A percentile compares a stretch with the other conserved stretches of the same genome.
These are phyloP conservation scores for Itoplectis maculator DNA, from an alignment of 2,888 invertebrate species.

Conservation along the genomic window DNA sequence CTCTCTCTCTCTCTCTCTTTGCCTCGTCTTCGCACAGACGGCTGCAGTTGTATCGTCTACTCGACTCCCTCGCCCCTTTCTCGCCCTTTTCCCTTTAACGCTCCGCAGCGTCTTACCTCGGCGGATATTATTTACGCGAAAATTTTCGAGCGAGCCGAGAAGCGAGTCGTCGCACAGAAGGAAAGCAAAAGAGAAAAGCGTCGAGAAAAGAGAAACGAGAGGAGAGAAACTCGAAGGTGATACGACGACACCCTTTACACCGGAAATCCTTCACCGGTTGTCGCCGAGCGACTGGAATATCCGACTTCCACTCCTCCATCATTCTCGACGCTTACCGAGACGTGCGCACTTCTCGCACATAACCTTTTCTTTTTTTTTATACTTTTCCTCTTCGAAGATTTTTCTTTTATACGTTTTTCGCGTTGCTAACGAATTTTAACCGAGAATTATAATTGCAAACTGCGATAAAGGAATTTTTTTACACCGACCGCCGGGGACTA, in stretches of 20 bases:
- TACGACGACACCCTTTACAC: slow-evolving; percentile 32
- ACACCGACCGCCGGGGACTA: not conserved
- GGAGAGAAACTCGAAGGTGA: slow-evolving; percentile 11
- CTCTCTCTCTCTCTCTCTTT: slow-evolving; percentile 65
- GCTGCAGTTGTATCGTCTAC: slow-evolving; percentile 61
- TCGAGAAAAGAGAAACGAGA: not conserved
- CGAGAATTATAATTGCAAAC: slow-evolving; percentile 2
- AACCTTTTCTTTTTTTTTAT: not conserved
- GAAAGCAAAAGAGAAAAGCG: not conserved
- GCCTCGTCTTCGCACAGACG: slow-evolving; percentile 68
- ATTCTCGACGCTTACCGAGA: slow-evolving; percentile 18
- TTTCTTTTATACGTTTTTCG: not conserved
- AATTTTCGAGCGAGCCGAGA: slow-evolving; percentile 72
- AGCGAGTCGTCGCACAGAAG: not conserved
- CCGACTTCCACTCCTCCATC: not conserved
- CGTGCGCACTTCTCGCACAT: not conserved
- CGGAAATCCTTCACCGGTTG: slow-evolving; percentile 34
- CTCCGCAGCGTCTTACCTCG: slow-evolving; percentile 55
- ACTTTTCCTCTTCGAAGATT: not conserved
- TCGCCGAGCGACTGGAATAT: slow-evolving; percentile 23
- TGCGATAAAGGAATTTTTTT: not conserved
- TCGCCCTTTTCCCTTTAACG: slow-evolving; percentile 52
- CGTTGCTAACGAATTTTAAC: not conserved
- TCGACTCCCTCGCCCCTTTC: slow-evolving; percentile 50
- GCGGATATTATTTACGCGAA: slow-evolving; percentile 77